These are phyloP conservation scores for Chitala chitala DNA, from an alignment of 2,113 vertebrate genomes.

Conservation along the genomic window DNA sequence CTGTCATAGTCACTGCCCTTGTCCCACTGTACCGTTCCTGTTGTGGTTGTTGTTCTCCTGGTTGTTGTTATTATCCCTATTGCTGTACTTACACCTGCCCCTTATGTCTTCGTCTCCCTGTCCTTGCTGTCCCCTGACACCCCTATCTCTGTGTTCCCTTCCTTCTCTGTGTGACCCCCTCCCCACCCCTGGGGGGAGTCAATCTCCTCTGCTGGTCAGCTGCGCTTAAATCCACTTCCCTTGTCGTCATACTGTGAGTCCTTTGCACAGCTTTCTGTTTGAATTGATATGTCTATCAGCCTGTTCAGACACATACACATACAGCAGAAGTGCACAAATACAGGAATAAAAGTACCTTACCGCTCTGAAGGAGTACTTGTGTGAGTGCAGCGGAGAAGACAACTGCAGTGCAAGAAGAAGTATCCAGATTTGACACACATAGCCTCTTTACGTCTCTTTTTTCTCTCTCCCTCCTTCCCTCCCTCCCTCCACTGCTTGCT, in stretches of 20 bases:
- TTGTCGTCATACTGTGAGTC: not conserved
- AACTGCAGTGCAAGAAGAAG: slow-evolving; percentile 1
- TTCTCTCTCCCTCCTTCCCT: slow-evolving; percentile 15
- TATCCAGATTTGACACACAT: slow-evolving; percentile 26
- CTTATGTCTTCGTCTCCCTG: no score
- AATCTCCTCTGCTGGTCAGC: not conserved
- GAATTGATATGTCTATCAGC: not conserved
- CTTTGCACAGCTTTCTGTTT: not conserved
- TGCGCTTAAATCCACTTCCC: not conserved
- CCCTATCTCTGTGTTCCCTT: no score
- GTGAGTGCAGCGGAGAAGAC: not conserved
- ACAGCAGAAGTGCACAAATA: not conserved
- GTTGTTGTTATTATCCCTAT: not conserved
- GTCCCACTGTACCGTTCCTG: not conserved
- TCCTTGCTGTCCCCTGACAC: no score
- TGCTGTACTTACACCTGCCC: no score
- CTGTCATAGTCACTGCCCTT: not conserved
- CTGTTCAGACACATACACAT: not conserved
- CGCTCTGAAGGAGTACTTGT: not conserved
- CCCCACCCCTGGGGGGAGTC: no score
- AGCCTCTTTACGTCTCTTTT: slow-evolving; percentile 5
- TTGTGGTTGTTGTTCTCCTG: not conserved
- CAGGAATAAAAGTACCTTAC: slow-evolving; percentile 10
- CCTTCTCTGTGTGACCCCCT: no score
- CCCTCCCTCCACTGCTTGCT: slow-evolving; percentile 5